Conservation (phyloP, 2,113 vertebrate genomes). For the Ahaetulla prasina region DNA sequence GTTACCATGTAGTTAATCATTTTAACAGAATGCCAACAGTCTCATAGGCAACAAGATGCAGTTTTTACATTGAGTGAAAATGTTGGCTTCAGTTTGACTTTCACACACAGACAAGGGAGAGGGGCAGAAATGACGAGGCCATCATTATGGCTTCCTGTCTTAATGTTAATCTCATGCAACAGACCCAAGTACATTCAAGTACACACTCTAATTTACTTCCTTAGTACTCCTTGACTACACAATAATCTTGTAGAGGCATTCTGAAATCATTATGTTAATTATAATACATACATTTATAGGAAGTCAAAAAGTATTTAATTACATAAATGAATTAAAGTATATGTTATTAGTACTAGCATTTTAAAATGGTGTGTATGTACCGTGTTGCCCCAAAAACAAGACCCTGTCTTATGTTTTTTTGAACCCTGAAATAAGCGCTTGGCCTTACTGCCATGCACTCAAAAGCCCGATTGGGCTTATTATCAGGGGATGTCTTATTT, state of each 20-base stretch:
- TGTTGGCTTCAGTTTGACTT: neutral
- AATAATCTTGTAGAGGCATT: neutral
- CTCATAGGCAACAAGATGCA: neutral
- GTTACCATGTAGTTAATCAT: neutral
- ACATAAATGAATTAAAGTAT: neutral
- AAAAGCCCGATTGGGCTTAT: too few relatives aligned
- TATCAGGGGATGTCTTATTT: too few relatives aligned
- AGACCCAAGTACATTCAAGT: neutral
- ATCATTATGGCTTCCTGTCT: neutral
- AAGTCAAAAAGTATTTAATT: neutral
- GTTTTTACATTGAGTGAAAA: neutral
- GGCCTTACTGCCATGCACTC: too few relatives aligned
- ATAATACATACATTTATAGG: neutral
- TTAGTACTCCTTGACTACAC: neutral
- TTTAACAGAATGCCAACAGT: neutral
- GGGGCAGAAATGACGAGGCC: too few relatives aligned
- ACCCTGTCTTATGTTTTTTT: too few relatives aligned
- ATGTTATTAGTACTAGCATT: neutral
- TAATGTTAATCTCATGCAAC: neutral
- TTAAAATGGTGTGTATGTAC: neutral
- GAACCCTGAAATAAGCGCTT: too few relatives aligned
- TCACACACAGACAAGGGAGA: neutral
- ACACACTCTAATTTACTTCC: neutral
- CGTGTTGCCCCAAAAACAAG: too few relatives aligned
- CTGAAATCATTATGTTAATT: neutral